Conservation (phyloP, 1,140 invertebrate species). For the Drosophila melanica region DNA sequence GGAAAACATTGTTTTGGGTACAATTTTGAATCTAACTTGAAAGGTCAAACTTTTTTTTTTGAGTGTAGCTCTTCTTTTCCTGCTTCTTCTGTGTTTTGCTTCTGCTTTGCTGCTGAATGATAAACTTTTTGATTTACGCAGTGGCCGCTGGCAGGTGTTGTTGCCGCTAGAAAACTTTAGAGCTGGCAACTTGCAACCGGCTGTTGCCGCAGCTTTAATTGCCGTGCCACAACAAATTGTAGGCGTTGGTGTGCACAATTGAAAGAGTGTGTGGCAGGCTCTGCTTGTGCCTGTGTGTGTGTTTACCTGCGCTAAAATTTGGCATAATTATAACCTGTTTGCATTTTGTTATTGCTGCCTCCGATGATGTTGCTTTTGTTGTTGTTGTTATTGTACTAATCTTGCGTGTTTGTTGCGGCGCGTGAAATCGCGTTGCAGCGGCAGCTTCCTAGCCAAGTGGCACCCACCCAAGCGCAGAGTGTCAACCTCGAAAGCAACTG, state of each 20-base stretch:
- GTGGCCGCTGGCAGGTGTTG: slow-evolving; percentile 54
- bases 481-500: slow-evolving; percentile 45
- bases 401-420: slow-evolving; percentile 64
- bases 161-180: slow-evolving; percentile 22
- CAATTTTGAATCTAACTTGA: too few relatives aligned
- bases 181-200: slow-evolving; percentile 2
- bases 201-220: slow-evolving; percentile 35
- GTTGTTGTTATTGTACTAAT: slow-evolving; percentile 45
- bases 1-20: too few relatives aligned
- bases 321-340: slow-evolving; percentile 72
- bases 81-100: not conserved
- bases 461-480: slow-evolving; percentile 68
- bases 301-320: slow-evolving; percentile 34
- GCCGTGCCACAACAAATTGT: slow-evolving; percentile 53
- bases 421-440: slow-evolving; percentile 59
- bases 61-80: not conserved
- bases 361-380: slow-evolving; percentile 18
- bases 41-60: too few relatives aligned
- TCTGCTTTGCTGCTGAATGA: slow-evolving; percentile 39
- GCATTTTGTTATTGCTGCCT: slow-evolving; percentile 35
- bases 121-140: slow-evolving; percentile 66
- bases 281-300: slow-evolving; percentile 10
- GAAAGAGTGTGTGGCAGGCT: slow-evolving; percentile 19
- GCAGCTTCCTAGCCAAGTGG: slow-evolving; percentile 6
- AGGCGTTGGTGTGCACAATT: slow-evolving; percentile 40